phyloP scores from a whole-genome alignment of 2,888 invertebrate genomes.

The Achlya flavicornis region DNA sequence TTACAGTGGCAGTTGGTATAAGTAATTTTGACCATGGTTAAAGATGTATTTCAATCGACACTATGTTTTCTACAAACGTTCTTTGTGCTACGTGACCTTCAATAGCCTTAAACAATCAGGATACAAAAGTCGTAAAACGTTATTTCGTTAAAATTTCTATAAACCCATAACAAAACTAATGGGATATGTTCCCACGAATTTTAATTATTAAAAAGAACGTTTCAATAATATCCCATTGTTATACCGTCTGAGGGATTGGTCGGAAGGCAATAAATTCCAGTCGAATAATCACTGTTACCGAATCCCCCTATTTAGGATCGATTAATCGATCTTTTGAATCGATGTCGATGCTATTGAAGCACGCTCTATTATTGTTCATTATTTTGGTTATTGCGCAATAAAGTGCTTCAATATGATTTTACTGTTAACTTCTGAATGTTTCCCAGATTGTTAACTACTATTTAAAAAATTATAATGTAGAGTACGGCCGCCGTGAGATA shows the following conservation, averaged over 20 bases:
- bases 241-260: conserved; percentile 47
- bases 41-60: neutral
- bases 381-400: neutral
- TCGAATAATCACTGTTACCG: conserved; percentile 44
- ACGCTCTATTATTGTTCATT: neutral
- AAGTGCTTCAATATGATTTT: neutral
- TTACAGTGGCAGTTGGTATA: neutral
- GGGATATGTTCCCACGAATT: conserved; percentile 52
- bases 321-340: conserved; percentile 42
- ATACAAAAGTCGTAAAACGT: conserved; percentile 23
- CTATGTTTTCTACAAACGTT: neutral
- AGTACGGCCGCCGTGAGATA: no score
- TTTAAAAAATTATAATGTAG: no score
- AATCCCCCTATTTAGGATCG: conserved; percentile 39
- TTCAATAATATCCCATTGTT: conserved; percentile 45
- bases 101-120: neutral
- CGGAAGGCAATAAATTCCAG: conserved; percentile 57
- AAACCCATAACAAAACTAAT: conserved; percentile 38
- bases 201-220: conserved; percentile 43
- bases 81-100: neutral
- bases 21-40: neutral
- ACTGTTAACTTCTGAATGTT: neutral
- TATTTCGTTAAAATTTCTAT: conserved; percentile 27
- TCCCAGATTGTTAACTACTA: no score
- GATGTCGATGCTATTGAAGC: conserved; percentile 25